Conservation (phyloP, 2,888 invertebrate species). For the Nudaria mundana region DNA sequence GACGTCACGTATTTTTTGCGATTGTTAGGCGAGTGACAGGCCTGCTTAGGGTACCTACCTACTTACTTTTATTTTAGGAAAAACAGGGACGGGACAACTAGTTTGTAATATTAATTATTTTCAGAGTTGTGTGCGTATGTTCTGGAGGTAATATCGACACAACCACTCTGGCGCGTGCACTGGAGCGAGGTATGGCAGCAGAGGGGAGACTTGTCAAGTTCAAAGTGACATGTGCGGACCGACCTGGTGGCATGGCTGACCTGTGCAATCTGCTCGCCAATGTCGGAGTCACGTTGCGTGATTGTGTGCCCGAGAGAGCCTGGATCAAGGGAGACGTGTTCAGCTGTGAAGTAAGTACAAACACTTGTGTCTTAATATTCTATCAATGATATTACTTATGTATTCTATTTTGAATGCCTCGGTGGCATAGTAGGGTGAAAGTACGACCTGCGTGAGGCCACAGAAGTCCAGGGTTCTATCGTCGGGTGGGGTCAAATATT, state of each 20-base stretch:
- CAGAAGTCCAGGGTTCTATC: too few relatives aligned
- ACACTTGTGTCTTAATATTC: too few relatives aligned
- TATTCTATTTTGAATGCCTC: too few relatives aligned
- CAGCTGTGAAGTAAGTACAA: slow-evolving; percentile 53
- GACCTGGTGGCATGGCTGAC: slow-evolving; percentile 93
- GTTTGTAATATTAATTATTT: neutral
- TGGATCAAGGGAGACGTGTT: slow-evolving; percentile 96
- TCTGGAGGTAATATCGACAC: slow-evolving; percentile 96
- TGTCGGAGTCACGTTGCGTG: slow-evolving; percentile 93
- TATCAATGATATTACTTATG: too few relatives aligned
- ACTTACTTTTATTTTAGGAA: too few relatives aligned
- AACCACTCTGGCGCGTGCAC: slow-evolving; percentile 90
- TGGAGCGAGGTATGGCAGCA: slow-evolving; percentile 94
- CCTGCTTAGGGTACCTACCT: neutral
- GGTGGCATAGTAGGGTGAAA: too few relatives aligned
- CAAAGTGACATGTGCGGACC: slow-evolving; percentile 82
- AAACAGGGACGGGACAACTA: neutral
- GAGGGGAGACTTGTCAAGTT: slow-evolving; percentile 87
- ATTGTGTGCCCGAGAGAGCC: slow-evolving; percentile 96
- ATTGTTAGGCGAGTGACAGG: too few relatives aligned
- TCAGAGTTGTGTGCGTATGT: slow-evolving; percentile 89
- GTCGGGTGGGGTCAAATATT: too few relatives aligned
- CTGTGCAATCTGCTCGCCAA: slow-evolving; percentile 86
- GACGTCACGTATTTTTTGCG: too few relatives aligned
- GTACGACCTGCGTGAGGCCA: too few relatives aligned